Base-by-base conservation (phyloP, 2,113 vertebrate genomes). In the Irena cyanogastra region DNA sequence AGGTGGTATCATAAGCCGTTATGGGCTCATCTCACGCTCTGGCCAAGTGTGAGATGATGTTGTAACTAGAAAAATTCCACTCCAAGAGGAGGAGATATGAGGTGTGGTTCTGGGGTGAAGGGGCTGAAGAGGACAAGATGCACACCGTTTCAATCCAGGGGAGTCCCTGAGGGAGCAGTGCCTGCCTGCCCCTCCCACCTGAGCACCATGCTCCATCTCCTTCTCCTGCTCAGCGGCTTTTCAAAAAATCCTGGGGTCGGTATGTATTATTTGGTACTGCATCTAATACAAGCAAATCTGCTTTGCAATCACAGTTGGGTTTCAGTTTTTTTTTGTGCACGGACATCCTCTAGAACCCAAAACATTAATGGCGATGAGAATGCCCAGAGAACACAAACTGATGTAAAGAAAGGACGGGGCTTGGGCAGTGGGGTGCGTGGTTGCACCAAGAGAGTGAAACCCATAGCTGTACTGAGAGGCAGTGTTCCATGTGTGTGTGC, bases 401-500 rank as follows among this genome's bases (percentile, higher is more conserved):
- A 54, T 9, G 11, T 12, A 18, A 70, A 70, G 16, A 50, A 45
- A 33, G 54, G 24, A 21, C 22, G 19, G 27, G 35, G 22, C 59
- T 72, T 57, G 31, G 22, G 16, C 27, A 33, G 18, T 50, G 26
- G 17, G 13, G 11, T 0, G 0, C 0, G 0, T 30, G 52, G 35
- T 41, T 26, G 24, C 30, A 30, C 50, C 30, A 57, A 41, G 35
- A 20, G 31, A 16, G 4, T 31, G 31, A 47, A 57, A 31, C 1
- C 1, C 3, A 9, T 5, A 72, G 27, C 22, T 72, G 8, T 41
- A 56, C 11, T 35, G 52, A 31, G 42, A 64, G 12, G 23, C 0
- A 4, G 22, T 57, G 37, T 13, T 42, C 35, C 5, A 1, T 30
- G 28, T 27, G 13, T 56, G 35, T 13, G 10, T 49, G 30, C 1